Evolutionary conservation across 2,797 vertebrate species (phyloP).

Genomic region (Acestrorhynchus altus): DNA sequence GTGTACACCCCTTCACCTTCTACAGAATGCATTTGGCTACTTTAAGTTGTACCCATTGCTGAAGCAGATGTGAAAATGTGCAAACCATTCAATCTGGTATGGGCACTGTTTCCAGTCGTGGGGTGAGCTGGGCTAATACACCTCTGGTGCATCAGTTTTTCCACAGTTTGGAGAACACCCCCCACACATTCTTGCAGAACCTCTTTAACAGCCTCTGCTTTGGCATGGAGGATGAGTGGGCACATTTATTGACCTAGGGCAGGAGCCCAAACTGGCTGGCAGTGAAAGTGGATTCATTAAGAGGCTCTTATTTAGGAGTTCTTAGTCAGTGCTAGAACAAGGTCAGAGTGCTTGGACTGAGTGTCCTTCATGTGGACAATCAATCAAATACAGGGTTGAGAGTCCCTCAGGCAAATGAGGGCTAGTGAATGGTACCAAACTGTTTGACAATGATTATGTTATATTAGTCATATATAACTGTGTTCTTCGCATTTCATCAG

Average conservation of each 20-base stretch:
- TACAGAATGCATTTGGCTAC: too few relatives aligned
- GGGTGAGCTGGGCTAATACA: slow-evolving; percentile 17
- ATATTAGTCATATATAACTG: background rate
- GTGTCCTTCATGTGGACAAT: slow-evolving; percentile 20
- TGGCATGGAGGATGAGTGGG: slow-evolving; percentile 24
- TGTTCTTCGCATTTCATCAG: background rate
- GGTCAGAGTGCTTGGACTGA: background rate
- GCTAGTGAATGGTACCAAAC: background rate
- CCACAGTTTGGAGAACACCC: slow-evolving; percentile 39
- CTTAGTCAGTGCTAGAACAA: slow-evolving; percentile 14
- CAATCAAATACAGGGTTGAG: slow-evolving; percentile 16
- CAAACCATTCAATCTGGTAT: background rate
- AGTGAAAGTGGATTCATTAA: slow-evolving; percentile 41
- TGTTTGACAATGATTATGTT: background rate
- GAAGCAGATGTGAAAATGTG: too few relatives aligned
- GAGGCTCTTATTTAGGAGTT: slow-evolving; percentile 18
- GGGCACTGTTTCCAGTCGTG: slow-evolving; percentile 31
- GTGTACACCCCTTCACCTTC: too few relatives aligned
- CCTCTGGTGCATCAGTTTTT: slow-evolving; percentile 41
- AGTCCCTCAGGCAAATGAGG: slow-evolving; percentile 23
- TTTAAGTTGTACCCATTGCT: too few relatives aligned
- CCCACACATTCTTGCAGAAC: slow-evolving; percentile 1
- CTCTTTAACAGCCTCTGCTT: slow-evolving; percentile 10
- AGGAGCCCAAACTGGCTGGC: slow-evolving; percentile 33
- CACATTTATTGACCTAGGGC: slow-evolving; percentile 45